These are phyloP conservation scores for Nicator chloris DNA, from an alignment of 2,113 vertebrate genomes.

Conservation along the genomic window DNA sequence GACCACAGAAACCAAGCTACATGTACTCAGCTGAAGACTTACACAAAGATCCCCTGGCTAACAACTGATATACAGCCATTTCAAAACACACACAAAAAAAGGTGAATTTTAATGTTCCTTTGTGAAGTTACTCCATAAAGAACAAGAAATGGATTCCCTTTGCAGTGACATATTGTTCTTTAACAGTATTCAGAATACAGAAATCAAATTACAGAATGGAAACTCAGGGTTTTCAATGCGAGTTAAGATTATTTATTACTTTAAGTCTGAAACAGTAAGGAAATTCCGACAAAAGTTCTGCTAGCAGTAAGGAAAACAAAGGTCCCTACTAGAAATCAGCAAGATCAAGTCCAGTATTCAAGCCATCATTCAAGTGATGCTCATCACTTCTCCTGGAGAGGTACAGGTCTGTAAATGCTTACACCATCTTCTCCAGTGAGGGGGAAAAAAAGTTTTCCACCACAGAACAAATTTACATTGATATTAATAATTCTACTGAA, in stretches of 20 bases:
- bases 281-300: background rate
- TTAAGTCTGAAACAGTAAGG: background rate
- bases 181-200: background rate
- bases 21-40: background rate
- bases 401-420: background rate
- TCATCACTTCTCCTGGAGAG: background rate
- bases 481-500: background rate
- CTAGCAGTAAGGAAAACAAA: background rate
- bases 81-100: background rate
- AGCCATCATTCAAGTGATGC: too few relatives aligned
- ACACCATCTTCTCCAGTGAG: background rate
- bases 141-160: background rate
- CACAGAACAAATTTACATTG: background rate
- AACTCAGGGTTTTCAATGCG: background rate
- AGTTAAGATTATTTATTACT: background rate
- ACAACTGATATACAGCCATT: background rate
- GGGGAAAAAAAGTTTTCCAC: background rate
- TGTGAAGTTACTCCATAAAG: background rate
- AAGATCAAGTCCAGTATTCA: background rate
- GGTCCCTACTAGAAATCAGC: background rate
- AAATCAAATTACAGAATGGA: background rate
- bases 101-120: background rate
- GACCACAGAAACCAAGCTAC: conserved; percentile 28
- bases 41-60: background rate
- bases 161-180: background rate